phyloP scores from a whole-genome alignment of 2,797 vertebrate genomes.

The Setipinna tenuifilis region DNA sequence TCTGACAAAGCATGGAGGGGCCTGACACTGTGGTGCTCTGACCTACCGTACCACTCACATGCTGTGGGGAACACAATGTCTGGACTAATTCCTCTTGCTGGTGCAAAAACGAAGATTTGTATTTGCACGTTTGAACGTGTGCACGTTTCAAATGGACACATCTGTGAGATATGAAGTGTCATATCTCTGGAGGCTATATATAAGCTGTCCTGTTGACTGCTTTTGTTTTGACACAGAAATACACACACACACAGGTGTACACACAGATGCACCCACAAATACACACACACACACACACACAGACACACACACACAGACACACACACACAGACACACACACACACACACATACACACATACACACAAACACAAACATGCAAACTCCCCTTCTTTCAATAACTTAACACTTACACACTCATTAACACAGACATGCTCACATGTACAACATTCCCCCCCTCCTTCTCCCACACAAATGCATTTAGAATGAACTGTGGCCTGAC shows the following conservation, averaged over 20 bases:
- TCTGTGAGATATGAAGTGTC: neutral
- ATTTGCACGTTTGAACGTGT: neutral
- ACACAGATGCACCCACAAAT: neutral
- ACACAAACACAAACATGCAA: neutral
- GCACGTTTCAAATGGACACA: neutral
- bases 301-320: neutral
- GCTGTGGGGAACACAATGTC: neutral
- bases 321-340: neutral
- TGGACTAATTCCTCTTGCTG: neutral
- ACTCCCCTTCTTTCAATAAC: too few species aligned
- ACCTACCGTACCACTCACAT: neutral
- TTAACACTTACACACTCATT: neutral
- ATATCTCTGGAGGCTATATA: neutral
- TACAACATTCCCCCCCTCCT: neutral
- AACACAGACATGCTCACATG: neutral
- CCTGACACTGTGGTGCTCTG: neutral
- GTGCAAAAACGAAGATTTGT: neutral
- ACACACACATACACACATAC: neutral
- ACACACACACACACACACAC: slow-evolving; percentile 1
- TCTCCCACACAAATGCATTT: neutral
- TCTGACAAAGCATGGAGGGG: slow-evolving; percentile 20
- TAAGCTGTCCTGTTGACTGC: neutral
- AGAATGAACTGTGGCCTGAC: neutral
- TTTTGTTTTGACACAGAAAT: neutral
- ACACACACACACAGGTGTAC: neutral